Conservation (phyloP, 2,797 vertebrate species). For the Megaceryle alcyon region DNA sequence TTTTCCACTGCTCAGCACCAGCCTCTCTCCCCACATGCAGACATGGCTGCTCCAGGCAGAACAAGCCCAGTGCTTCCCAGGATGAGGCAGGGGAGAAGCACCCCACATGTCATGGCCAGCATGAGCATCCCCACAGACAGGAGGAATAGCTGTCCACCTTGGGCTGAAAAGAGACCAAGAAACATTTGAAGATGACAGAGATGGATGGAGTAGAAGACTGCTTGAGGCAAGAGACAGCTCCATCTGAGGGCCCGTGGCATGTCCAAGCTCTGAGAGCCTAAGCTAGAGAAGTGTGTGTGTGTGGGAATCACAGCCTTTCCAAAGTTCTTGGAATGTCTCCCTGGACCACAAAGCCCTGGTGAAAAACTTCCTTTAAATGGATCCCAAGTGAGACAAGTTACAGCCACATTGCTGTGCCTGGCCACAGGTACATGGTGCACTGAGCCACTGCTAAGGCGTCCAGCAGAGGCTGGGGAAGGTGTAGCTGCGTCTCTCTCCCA, state of each 20-base stretch:
- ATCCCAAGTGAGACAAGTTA: background rate
- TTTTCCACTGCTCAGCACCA: background rate
- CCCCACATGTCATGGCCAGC: too few relatives aligned
- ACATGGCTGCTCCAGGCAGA: rapidly evolving
- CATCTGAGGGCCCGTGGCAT: background rate
- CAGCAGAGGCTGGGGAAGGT: background rate
- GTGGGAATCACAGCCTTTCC: background rate
- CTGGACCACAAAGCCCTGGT: background rate
- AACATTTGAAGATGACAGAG: background rate
- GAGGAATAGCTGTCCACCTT: background rate
- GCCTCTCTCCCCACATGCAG: rapidly evolving
- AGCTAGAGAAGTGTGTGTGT: background rate
- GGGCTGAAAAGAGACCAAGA: background rate
- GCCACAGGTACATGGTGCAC: rapidly evolving
- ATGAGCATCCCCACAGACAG: background rate
- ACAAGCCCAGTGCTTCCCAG: background rate
- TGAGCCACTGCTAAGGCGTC: rapidly evolving
- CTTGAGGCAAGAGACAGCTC: background rate
- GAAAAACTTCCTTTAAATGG: background rate
- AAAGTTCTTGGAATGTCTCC: background rate
- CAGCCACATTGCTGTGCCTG: background rate
- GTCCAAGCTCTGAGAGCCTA: background rate
- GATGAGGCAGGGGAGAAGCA: too few relatives aligned
- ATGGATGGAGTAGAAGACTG: background rate
- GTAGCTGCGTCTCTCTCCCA: background rate